Percentiles rank a stretch among this genome's conserved stretches.
phyloP scores from a whole-genome alignment of 2,888 invertebrate genomes.

The Drosophila borealis region DNA sequence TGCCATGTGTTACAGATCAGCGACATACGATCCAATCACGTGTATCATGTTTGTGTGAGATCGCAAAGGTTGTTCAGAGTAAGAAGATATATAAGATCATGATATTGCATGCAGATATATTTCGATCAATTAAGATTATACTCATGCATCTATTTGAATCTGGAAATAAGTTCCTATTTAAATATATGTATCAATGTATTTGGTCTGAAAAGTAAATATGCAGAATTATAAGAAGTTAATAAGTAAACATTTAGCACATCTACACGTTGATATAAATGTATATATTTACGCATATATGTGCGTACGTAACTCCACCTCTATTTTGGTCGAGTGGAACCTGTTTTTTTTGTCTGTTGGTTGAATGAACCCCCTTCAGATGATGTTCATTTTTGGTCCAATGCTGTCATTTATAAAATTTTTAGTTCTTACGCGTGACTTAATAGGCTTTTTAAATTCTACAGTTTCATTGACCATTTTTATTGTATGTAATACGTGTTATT shows the following conservation, averaged over 20 bases:
- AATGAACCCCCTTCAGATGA: constrained; percentile 63
- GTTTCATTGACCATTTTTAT: constrained; percentile 9
- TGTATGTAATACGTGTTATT: constrained; percentile 24
- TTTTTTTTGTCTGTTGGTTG: constrained; percentile 68
- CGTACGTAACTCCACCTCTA: constrained; percentile 7
- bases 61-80: background rate
- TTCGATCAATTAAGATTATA: background rate
- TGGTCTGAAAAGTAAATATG: constrained; percentile 25
- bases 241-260: constrained; percentile 25
- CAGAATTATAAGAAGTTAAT: constrained; percentile 35
- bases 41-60: constrained; percentile 3
- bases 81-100: background rate
- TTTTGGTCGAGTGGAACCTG: constrained; percentile 59
- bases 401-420: constrained; percentile 65
- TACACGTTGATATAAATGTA: background rate
- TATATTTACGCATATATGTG: background rate
- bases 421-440: constrained; percentile 53
- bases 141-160: background rate
- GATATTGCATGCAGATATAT: too few species aligned
- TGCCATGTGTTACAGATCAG: constrained; percentile 44
- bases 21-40: constrained; percentile 43
- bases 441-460: constrained; percentile 30
- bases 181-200: background rate
- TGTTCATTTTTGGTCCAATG: constrained; percentile 29
- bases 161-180: background rate